Base-by-base conservation (phyloP, 2,888 invertebrate species). In the Nyleta sp. region DNA sequence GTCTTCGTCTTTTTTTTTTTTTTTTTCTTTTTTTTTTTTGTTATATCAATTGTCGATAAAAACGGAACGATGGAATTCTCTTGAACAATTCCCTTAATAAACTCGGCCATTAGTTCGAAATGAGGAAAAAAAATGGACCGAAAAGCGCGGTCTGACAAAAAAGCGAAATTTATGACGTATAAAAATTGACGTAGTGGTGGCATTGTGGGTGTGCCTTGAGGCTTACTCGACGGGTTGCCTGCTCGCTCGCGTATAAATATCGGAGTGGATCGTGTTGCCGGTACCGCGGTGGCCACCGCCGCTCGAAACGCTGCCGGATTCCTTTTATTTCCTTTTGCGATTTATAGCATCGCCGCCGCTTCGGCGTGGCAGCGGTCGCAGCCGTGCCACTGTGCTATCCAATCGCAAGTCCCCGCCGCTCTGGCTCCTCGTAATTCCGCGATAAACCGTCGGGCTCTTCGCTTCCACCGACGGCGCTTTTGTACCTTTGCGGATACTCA, bases 281-380 rank as follows among this genome's bases (percentile, higher is more conserved):
- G 80, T 65, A 59, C 65, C 60, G 55, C 68, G 65, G 59, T 71
- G 64, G 74, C 77, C 71, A 64, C 72, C 67, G 68, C 52, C 59
- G 60, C 53, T 53, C 71, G 53, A 55, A 75, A 64, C 73, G 75
- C 64, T 70, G 77, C 57, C 70, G 59, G 74, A 57, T 81, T 68
- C 57, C 77, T 81, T 81, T 81, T 82, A 83, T 80, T 83, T 84
- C 83, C 83, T 82, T 82, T 85, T 82, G 73, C 83, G 84, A 85
- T 85, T 85, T 84, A 83, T 83, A 83, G 81, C 83, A 72, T 70
- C 62, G 65, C 78, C 79, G 74, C 59, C 81, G 76, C 77, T 77
- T 67, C 78, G 73, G 70, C 78, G 50, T 72, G 68, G 72, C 76
- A 76, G 75, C 75, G 55, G 73, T 73, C 72, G 71, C 65, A 68